Conservation (phyloP, 2,888 invertebrate genomes). For the Trichogramma dendrolimi region DNA sequence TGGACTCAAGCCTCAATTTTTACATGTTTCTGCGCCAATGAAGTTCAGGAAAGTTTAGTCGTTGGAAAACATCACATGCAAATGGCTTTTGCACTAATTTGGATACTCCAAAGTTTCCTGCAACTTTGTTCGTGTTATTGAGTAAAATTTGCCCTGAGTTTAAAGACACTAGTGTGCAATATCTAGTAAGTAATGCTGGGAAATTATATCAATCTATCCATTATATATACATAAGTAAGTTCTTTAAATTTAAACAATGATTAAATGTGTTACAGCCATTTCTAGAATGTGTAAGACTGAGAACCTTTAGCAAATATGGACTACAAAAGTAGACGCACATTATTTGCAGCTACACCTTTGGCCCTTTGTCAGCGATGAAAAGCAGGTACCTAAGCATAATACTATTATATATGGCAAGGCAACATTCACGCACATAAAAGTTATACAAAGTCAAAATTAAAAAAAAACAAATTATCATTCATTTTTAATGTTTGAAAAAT, state of each 20-base stretch:
- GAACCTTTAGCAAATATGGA: constrained; percentile 93
- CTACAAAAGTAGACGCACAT: constrained; percentile 96
- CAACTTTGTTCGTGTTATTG: constrained; percentile 78
- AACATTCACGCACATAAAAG: too few relatives aligned
- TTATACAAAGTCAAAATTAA: too few relatives aligned
- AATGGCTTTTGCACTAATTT: constrained; percentile 63
- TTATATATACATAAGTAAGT: constrained; percentile 3
- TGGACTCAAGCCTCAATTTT: constrained; percentile 79
- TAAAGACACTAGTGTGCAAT: constrained; percentile 79
- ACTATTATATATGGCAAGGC: background rate
- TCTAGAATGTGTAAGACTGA: constrained; percentile 89
- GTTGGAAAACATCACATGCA: constrained; percentile 74
- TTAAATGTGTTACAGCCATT: constrained; percentile 64
- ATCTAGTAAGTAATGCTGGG: constrained; percentile 59
- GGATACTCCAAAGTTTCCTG: constrained; percentile 68
- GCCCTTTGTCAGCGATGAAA: constrained; percentile 94
- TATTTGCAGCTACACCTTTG: constrained; percentile 94
- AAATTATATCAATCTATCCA: background rate
- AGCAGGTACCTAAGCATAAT: constrained; percentile 54
- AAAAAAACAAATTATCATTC: too few relatives aligned
- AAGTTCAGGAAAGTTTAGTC: constrained; percentile 82
- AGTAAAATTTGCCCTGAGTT: constrained; percentile 90
- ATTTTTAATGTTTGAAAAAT: too few relatives aligned
- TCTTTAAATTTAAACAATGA: constrained; percentile 4
- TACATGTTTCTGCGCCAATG: constrained; percentile 74